Evolutionary conservation across 2,113 vertebrate genomes (phyloP), one percentile per base, ranked within the genome.

Genomic region (Cynopterus brachyotis): DNA sequence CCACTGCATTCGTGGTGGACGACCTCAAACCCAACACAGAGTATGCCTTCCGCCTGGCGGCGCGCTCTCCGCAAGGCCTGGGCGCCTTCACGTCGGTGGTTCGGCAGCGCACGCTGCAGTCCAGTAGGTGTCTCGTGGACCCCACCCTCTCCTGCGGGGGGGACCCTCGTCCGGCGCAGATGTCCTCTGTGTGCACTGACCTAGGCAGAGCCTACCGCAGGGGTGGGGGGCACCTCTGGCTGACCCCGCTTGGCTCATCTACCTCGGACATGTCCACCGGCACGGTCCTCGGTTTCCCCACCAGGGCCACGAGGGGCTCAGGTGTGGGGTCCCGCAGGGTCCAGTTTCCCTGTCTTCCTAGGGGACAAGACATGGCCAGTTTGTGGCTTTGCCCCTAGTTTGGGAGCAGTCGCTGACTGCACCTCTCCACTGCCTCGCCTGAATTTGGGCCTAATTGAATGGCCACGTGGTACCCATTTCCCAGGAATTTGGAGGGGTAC

Each of bases 1-100:
- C 99, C 0, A 99, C 99, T 0, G 98, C 99, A 7, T 99, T 99
- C 95, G 98, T 99, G 69, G 99, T 99, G 98, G 99, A 99, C 76
- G 99, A 99, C 94, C 99, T 99, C 94, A 99, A 99, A 64, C 99
- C 99, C 86, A 99, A 99, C 98, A 99, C 99, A 42, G 99, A 99
- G 97, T 99, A 99, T 98, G 98, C 98, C 97, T 99, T 99, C 98
- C 99, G 99, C 66, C 98, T 99, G 98, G 99, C 99, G 11, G 99
- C 99, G 64, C 98, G 99, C 98, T 99, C 99, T 11, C 98, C 98
- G 50, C 99, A 99, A 98, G 99, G 99, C 98, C 99, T 99, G 42
- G 99, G 99, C 89, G 99, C 99, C 98, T 99, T 99, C 98, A 99
- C 99, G 98, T 99, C 99, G 95, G 99, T 99, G 97, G 98, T 99